These are phyloP conservation scores for Cheumatopsyche charites DNA, from an alignment of 1,140 invertebrate genomes.

Conservation along the genomic window DNA sequence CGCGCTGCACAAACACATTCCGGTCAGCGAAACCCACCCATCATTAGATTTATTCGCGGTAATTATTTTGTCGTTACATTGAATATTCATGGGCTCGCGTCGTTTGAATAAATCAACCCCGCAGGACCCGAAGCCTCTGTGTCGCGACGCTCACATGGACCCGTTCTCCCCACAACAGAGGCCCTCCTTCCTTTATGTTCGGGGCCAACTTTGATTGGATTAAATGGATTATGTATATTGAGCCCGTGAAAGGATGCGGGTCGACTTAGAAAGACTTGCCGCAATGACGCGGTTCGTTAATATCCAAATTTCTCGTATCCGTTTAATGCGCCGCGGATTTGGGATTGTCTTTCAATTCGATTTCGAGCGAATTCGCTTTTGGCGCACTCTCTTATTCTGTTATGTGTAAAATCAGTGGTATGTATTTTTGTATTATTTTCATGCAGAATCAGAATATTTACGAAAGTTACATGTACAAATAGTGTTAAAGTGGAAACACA, in stretches of 20 bases:
- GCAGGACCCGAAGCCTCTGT: not conserved
- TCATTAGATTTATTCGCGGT: constrained; percentile 47
- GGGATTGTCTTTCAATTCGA: too few species aligned
- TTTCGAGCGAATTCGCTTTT: too few species aligned
- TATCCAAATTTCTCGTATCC: not conserved
- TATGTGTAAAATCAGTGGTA: too few species aligned
- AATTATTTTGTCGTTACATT: constrained; percentile 49
- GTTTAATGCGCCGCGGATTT: too few species aligned
- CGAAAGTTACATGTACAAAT: too few species aligned
- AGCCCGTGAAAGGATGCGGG: constrained; percentile 19
- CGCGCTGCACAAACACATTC: constrained; percentile 17
- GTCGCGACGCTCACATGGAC: constrained; percentile 1
- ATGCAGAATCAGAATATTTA: too few species aligned
- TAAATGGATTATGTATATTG: constrained; percentile 36
- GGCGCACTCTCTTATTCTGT: too few species aligned
- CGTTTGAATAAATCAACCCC: constrained; percentile 47
- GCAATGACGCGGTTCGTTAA: not conserved
- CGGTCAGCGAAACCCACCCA: constrained; percentile 10
- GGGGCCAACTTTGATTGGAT: constrained; percentile 47
- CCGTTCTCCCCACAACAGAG: constrained; percentile 22
- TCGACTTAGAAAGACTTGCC: not conserved
- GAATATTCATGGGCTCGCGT: constrained; percentile 45
- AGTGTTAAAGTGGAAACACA: too few species aligned
- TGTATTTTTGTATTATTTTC: too few species aligned
- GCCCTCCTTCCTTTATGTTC: constrained; percentile 43